A percentile compares a stretch with the other conserved stretches of the same genome.
Evolutionary conservation across 2,888 invertebrate genomes (phyloP).

Genomic region (Lepas anatifera): DNA sequence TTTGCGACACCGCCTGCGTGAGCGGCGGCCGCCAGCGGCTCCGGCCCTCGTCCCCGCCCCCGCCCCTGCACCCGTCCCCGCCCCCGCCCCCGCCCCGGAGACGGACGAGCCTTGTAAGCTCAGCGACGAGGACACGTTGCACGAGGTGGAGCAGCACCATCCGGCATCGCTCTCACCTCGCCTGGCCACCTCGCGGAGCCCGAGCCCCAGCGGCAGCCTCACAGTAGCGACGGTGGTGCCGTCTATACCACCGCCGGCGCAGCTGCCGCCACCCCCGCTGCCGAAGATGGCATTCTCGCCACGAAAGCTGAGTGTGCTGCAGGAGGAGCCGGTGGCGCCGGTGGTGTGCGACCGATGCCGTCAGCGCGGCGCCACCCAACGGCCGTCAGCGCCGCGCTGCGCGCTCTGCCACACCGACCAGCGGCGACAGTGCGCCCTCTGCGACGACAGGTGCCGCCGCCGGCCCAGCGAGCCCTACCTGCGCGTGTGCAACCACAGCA

Average conservation of each 20-base stretch:
- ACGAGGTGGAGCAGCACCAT: slow-evolving; percentile 19
- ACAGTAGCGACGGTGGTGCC: not conserved
- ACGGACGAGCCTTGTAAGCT: slow-evolving; percentile 17
- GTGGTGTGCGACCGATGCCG: not conserved
- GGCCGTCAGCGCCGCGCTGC: slow-evolving; percentile 29
- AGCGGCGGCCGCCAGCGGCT: slow-evolving; percentile 17
- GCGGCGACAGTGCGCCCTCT: not conserved
- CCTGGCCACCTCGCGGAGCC: not conserved
- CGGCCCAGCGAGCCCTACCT: slow-evolving; percentile 20
- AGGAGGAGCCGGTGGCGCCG: slow-evolving; percentile 24
- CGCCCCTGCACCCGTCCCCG: slow-evolving; percentile 16
- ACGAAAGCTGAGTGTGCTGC: slow-evolving; percentile 13
- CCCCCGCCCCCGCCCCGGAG: slow-evolving; percentile 21
- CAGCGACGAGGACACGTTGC: slow-evolving; percentile 15
- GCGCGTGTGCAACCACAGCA: slow-evolving; percentile 21
- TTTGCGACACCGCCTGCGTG: slow-evolving; percentile 18
- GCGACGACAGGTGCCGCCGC: slow-evolving; percentile 3
- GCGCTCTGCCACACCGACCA: slow-evolving; percentile 8
- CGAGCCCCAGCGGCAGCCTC: not conserved
- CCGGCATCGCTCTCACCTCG: slow-evolving; percentile 16
- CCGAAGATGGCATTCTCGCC: not conserved
- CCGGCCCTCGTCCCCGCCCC: slow-evolving; percentile 21
- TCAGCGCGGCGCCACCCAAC: slow-evolving; percentile 28
- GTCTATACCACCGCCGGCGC: not conserved
- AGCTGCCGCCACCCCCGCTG: not conserved